phyloP scores from a whole-genome alignment of 1,140 invertebrate genomes.

The Scylla paramamosain region DNA sequence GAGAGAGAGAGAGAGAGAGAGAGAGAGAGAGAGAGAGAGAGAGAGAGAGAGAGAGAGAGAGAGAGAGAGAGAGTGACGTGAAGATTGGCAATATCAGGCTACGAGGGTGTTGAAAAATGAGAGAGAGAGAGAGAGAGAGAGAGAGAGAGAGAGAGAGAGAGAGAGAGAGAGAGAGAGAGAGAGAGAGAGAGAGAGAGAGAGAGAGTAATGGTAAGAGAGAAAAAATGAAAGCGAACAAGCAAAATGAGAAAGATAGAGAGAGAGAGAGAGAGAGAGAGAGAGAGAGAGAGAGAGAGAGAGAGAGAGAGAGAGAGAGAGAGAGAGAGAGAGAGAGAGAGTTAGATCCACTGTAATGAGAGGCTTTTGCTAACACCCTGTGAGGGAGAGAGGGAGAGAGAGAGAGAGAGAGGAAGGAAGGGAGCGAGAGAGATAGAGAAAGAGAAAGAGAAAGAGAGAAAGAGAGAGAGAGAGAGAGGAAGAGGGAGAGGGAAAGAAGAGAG shows the following conservation, averaged over 20 bases:
- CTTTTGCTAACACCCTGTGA: neutral
- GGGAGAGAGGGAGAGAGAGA: neutral
- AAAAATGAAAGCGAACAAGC: neutral
- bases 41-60: neutral
- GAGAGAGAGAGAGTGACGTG: too few species aligned
- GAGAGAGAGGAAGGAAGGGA: neutral
- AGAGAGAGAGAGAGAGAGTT: conserved; percentile 4
- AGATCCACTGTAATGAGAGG: neutral
- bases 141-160: conserved; percentile 20
- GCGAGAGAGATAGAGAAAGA: neutral
- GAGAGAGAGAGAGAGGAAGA: too few species aligned
- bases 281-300: neutral
- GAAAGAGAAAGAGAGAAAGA: neutral
- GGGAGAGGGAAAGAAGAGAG: too few species aligned
- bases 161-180: conserved; percentile 20
- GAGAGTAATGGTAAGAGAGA: neutral
- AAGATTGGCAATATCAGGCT: too few species aligned
- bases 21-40: conserved; percentile 20
- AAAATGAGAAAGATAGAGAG: neutral
- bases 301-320: neutral
- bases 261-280: neutral
- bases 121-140: conserved; percentile 20
- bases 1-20: conserved; percentile 12
- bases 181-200: neutral
- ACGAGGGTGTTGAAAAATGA: neutral